Base-by-base conservation (phyloP, 2,797 vertebrate genomes). In the Acrocephalus scirpaceus region DNA sequence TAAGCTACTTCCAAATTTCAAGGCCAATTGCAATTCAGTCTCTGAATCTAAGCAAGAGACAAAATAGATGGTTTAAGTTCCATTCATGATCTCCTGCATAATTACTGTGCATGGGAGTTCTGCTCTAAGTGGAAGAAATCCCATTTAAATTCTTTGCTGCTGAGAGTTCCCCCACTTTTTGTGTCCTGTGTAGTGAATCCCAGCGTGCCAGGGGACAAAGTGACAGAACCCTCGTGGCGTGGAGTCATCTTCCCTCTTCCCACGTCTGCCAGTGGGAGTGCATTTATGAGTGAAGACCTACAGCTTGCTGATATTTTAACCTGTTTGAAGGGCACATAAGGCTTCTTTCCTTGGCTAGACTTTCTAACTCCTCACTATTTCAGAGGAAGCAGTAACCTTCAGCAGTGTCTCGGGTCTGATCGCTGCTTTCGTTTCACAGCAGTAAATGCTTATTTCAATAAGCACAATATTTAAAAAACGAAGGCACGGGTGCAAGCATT, bases 131-230 rank as follows among this genome's bases (percentile, higher is more conserved):
- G 18, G 26, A 48, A 58, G 47, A 72, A 86, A 78, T 72, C 13
- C 27, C 18, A 3, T 54, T 88, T 38, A 53, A 40, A 11, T 15
- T 64, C 16, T 47, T 82, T 48, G 16, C 19, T 53, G 25, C 18
- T 21, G 20, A 0, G 21, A 76, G 16, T 72, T 42, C 2, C 9
- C 14, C 7, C 19, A 47, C 1, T 15, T 18, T 48, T 29, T 54
- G 40, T 2, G 5, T 34, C 4, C 20, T 7, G 3, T 1, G 22
- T 23, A 36, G 36, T 30, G 44, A 58, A 27, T 32, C 1, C 2
- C 7, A 26, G 34, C 17, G 7, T 66, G 64, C 44, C 16, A 14
- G 45, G 30, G 61, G 67, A 34, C 42, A 20, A 8, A 13, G 34
- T 7, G 23, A 34, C 47, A 30, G 13, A 27, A 6, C 8, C 12